Percentiles rank a stretch among this genome's conserved stretches.
Evolutionary conservation across 2,888 invertebrate species (phyloP).

Genomic region (Empis livida): DNA sequence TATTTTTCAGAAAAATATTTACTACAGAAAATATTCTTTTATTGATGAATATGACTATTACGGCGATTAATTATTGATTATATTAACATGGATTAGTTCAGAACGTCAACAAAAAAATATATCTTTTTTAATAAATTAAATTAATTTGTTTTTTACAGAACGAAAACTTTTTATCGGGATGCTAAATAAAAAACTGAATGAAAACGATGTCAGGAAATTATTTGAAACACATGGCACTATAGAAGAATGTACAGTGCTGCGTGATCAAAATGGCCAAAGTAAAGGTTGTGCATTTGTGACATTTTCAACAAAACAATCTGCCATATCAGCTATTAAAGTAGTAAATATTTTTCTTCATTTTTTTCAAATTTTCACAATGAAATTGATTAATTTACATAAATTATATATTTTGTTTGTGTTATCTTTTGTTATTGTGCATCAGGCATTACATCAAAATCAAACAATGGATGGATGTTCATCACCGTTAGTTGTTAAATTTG

Average conservation of each 20-base stretch:
- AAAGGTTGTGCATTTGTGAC: conserved; percentile 99
- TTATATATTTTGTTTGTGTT: not conserved
- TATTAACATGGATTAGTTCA: too few relatives aligned
- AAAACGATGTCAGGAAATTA: conserved; percentile 86
- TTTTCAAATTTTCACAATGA: not conserved
- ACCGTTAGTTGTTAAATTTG: conserved; percentile 96
- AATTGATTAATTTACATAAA: not conserved
- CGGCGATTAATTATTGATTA: too few relatives aligned
- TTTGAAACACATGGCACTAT: conserved; percentile 91
- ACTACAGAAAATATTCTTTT: too few relatives aligned
- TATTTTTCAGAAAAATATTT: too few relatives aligned
- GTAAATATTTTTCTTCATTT: conserved; percentile 9
- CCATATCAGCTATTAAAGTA: conserved; percentile 93
- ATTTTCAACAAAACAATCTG: conserved; percentile 93
- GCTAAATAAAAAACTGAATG: conserved; percentile 90
- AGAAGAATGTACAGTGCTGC: conserved; percentile 95
- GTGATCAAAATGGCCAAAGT: conserved; percentile 91
- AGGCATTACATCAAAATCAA: conserved; percentile 89
- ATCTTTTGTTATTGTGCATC: not conserved
- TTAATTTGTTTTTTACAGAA: conserved; percentile 45
- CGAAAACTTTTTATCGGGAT: conserved; percentile 97
- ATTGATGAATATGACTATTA: too few relatives aligned
- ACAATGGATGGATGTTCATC: conserved; percentile 99
- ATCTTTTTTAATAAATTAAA: not conserved
- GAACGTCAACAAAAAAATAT: too few relatives aligned